Evolutionary conservation across 2,113 vertebrate species (phyloP), one percentile per base, ranked within the genome.

Genomic region (Lamprologus callipterus): DNA sequence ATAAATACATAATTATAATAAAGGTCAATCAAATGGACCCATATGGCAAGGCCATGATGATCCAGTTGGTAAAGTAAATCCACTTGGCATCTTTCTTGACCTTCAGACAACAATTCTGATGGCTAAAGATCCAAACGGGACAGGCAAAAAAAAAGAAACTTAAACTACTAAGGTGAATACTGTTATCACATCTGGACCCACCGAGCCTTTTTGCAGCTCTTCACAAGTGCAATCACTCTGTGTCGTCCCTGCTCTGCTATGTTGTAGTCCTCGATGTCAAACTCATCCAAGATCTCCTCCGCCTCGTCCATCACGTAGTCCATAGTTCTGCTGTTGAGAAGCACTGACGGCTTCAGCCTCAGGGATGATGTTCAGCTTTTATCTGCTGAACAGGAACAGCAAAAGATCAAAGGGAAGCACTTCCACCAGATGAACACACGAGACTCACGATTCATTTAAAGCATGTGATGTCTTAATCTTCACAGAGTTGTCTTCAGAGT

Each of bases 231-330:
- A 23, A 70, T 42, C 12, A 70, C 12, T 70, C n/a, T 70, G 9
- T 6, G n/a, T 70, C 65, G 65, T 2, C 8, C 65, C 21, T 70
- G 65, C 21, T 42, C 37, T 42, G 37, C 13, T 42, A 42, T 9
- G 65, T 70, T 70, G 37, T 70, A 70, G n/a, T 42, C 8, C 8
- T 70, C 65, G 0, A 70, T 23, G 13, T 70, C 65, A 42, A 70
- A 70, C 37, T 70, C 65, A 42, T 70, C n/a, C 21, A 23, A 1
- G 0, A 70, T 9, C 65, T 42, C 65, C n/a, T 70, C 65, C 5
- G 13, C n/a, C n/a, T 42, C 37, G 0, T 70, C 65, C 35, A 42
- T 42, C 65, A 40, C 0, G 63, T 40, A 0, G n/a, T 70, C 65
- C 37, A 70, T 73, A 26, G 68, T 26, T 73, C 37, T 45, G 13